Evolutionary conservation across 2,797 vertebrate species (phyloP).

Genomic region (Menidia menidia): DNA sequence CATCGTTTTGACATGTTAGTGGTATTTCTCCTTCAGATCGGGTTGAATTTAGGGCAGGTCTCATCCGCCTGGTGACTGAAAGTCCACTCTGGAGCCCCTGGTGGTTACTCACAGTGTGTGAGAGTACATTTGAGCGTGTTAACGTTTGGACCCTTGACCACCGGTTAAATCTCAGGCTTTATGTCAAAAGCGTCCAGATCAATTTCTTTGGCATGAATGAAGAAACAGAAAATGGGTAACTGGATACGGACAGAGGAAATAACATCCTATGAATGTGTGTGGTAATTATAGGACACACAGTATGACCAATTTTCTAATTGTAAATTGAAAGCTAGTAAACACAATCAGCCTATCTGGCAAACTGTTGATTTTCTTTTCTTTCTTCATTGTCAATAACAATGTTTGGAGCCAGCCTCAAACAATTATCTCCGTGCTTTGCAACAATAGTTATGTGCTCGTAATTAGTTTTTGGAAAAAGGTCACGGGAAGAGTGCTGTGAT

Average conservation of each 20-base stretch:
- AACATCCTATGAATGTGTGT: neutral
- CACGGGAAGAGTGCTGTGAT: neutral
- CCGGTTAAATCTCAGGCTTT: neutral
- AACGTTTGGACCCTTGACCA: neutral
- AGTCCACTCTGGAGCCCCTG: neutral
- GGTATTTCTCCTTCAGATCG: neutral
- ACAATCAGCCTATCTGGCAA: neutral
- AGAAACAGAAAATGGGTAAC: neutral
- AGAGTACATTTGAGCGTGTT: too few species aligned
- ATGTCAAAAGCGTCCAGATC: neutral
- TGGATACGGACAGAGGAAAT: neutral
- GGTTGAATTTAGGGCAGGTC: neutral
- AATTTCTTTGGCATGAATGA: neutral
- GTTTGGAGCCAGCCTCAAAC: neutral
- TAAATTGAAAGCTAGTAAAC: conserved; percentile 5
- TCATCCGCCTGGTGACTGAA: neutral
- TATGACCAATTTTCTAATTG: neutral
- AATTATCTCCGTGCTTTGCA: conserved; percentile 9
- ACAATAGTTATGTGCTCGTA: neutral
- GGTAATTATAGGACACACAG: neutral
- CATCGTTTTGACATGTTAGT: neutral
- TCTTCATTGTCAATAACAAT: conserved; percentile 3
- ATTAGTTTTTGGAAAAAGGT: conserved; percentile 12
- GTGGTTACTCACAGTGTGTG: neutral
- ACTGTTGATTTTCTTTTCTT: conserved; percentile 14